Percentiles rank a stretch among this genome's conserved stretches.
These are phyloP conservation scores for Clytia hemisphaerica DNA, from an alignment of 30 jellyfish, hydroid and myxozoan species.

Conservation along the genomic window DNA sequence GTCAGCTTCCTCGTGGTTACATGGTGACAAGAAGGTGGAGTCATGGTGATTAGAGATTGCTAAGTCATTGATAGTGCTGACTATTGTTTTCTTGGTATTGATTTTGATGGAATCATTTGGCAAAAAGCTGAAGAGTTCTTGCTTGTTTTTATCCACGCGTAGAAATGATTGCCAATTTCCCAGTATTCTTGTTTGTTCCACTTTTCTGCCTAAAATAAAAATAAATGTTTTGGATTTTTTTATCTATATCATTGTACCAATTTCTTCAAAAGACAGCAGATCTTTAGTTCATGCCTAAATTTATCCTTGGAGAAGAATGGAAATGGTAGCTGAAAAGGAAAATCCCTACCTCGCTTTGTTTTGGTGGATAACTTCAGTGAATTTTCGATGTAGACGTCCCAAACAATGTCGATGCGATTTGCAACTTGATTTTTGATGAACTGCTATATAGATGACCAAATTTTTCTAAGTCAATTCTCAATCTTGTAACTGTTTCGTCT, in stretches of 20 bases:
- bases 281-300: too few species aligned
- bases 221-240: too few species aligned
- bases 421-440: too few species aligned
- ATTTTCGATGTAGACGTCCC: slow-evolving; percentile 37
- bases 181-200: slow-evolving; percentile 11
- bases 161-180: slow-evolving; percentile 36
- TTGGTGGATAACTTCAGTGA: slow-evolving; percentile 6
- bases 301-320: too few species aligned
- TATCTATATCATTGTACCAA: too few species aligned
- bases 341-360: slow-evolving; percentile 31
- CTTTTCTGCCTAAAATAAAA: too few species aligned
- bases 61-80: slow-evolving; percentile 10
- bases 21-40: slow-evolving; percentile 23
- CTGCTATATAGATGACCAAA: too few species aligned
- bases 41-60: slow-evolving; percentile 3
- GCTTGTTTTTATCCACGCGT: slow-evolving; percentile 27
- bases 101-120: slow-evolving; percentile 5
- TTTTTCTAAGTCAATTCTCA: too few species aligned
- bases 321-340: slow-evolving; percentile 24
- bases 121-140: slow-evolving; percentile 31
- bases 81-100: slow-evolving; percentile 9
- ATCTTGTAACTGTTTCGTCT: too few species aligned
- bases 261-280: too few species aligned
- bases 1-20: slow-evolving; percentile 34
- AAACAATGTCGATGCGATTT: slow-evolving; percentile 38